Evolutionary conservation across 2,888 invertebrate species (phyloP).

Genomic region (Agrilus cyanescens): DNA sequence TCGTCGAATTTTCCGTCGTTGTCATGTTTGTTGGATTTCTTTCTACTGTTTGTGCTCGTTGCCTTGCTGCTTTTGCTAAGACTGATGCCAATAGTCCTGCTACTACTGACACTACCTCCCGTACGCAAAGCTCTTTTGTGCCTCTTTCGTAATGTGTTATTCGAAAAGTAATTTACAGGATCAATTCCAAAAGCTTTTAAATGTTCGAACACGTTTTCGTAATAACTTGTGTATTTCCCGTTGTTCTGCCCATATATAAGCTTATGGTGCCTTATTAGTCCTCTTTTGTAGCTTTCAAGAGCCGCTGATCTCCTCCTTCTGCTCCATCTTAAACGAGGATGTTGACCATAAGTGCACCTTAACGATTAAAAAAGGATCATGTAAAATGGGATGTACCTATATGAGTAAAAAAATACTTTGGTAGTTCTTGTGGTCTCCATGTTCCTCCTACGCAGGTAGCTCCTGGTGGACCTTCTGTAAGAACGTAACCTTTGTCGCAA

Average conservation of each 20-base stretch:
- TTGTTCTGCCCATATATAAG: conserved; percentile 10
- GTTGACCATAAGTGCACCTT: conserved; percentile 47
- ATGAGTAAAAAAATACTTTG: conserved; percentile 44
- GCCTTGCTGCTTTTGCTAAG: conserved; percentile 7
- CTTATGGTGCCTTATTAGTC: conserved; percentile 25
- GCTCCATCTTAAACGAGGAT: conserved; percentile 77
- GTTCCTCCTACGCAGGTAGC: conserved; percentile 90
- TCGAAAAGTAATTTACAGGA: conserved; percentile 24
- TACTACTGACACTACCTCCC: conserved; percentile 22
- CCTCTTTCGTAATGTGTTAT: conserved; percentile 12
- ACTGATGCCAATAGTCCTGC: conserved; percentile 24
- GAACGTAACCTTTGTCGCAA: conserved; percentile 81
- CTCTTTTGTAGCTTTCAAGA: conserved; percentile 27
- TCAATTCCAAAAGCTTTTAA: neutral
- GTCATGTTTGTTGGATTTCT: conserved; percentile 19
- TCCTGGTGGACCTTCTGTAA: conserved; percentile 79
- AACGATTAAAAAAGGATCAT: conserved; percentile 1
- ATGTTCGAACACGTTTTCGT: neutral
- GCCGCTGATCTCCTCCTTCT: conserved; percentile 49
- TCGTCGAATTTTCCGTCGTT: conserved; percentile 12
- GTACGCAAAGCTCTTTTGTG: conserved; percentile 24
- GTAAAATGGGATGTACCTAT: neutral
- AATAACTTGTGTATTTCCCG: conserved; percentile 32
- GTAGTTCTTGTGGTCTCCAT: conserved; percentile 84
- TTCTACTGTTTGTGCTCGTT: conserved; percentile 18